phyloP scores from a whole-genome alignment of 2,797 vertebrate species.

The Chloroceryle inda region DNA sequence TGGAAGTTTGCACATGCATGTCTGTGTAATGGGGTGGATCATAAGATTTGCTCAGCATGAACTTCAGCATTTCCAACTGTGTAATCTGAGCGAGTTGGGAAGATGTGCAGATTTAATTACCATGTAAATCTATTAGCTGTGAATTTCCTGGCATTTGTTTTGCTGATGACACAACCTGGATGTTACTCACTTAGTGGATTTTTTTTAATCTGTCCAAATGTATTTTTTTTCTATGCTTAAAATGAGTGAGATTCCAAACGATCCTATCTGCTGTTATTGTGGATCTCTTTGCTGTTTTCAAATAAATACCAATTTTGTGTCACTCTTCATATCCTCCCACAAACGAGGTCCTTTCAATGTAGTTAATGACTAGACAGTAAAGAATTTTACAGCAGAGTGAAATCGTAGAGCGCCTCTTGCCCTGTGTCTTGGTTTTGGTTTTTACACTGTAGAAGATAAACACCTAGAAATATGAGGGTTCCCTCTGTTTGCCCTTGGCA shows the following conservation, averaged over 20 bases:
- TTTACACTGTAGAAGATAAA: neutral
- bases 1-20: constrained; percentile 28
- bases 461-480: neutral
- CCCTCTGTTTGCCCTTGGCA: neutral
- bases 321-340: neutral
- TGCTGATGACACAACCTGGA: neutral
- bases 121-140: constrained; percentile 8
- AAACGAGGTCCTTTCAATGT: neutral
- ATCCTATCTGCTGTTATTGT: neutral
- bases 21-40: constrained; percentile 44
- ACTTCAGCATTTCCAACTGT: constrained; percentile 42
- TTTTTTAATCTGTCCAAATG: neutral
- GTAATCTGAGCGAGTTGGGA: constrained; percentile 53
- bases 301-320: neutral
- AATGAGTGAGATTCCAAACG: neutral
- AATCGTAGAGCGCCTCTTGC: neutral
- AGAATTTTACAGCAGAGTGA: neutral
- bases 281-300: constrained; percentile 14
- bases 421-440: neutral
- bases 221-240: neutral
- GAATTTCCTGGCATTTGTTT: constrained; percentile 31
- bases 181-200: constrained; percentile 1
- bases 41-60: constrained; percentile 45
- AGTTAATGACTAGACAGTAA: neutral
- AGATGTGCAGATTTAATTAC: constrained; percentile 42